Evolutionary conservation across 2,113 vertebrate genomes (phyloP).

Genomic region (Esox niger): DNA sequence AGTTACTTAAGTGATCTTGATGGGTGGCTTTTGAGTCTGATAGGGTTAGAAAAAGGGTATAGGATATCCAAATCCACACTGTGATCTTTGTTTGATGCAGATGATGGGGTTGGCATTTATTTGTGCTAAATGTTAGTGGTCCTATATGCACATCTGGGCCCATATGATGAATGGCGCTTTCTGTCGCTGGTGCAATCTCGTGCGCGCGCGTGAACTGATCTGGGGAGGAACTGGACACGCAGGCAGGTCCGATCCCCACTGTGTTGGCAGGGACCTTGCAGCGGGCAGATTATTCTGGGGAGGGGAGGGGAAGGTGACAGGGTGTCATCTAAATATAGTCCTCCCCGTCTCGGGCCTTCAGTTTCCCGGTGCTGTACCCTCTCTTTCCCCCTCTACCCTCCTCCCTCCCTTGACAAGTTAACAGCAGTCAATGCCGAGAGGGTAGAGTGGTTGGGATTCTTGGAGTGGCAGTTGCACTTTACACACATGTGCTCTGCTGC

Average conservation of each 20-base stretch:
- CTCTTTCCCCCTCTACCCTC: not conserved
- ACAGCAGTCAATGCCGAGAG: slow-evolving; percentile 30
- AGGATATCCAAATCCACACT: slow-evolving; percentile 44
- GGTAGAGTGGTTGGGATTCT: slow-evolving; percentile 47
- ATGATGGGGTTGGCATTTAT: not conserved
- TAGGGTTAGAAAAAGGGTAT: not conserved
- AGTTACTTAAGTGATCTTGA: slow-evolving; percentile 40
- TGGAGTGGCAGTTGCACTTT: slow-evolving; percentile 29
- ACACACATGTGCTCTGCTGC: too few species aligned
- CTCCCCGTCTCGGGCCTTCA: slow-evolving; percentile 24
- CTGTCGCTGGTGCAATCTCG: not conserved
- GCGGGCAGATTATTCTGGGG: slow-evolving; percentile 11
- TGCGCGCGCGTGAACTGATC: slow-evolving; percentile 10
- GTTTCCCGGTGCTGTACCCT: slow-evolving; percentile 18
- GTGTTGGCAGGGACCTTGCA: slow-evolving; percentile 12
- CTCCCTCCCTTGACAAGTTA: slow-evolving; percentile 12
- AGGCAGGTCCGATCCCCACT: not conserved
- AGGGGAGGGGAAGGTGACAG: slow-evolving; percentile 48
- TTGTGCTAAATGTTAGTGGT: not conserved
- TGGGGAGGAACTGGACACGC: not conserved
- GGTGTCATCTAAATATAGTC: slow-evolving; percentile 43
- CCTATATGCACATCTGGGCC: slow-evolving; percentile 6
- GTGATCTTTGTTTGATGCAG: slow-evolving; percentile 50
- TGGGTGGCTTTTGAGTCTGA: slow-evolving; percentile 39
- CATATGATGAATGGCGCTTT: not conserved